Evolutionary conservation across 1,140 invertebrate genomes (phyloP), one percentile per base, ranked within the genome.

Genomic region (Euura saliciscinereae): DNA sequence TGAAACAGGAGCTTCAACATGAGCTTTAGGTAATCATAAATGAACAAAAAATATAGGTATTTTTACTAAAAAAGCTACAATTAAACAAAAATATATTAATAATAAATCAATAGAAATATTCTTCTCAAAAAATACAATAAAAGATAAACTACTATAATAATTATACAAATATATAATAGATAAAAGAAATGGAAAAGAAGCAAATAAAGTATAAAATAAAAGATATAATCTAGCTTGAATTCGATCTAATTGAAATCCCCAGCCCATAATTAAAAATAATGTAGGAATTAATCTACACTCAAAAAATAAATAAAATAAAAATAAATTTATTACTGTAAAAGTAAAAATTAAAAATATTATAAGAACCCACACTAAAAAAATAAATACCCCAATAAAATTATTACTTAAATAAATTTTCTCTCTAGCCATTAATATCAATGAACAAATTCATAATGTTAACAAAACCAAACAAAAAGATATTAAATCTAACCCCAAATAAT

Each of bases 11-110:
- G 91, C 91, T 80, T 94, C 91, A 42, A 93, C 91, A 91, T 93
- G 92, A 87, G 91, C 92, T 71, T 92, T 93, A 69, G 92, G 92
- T 70, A 94, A 84, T 83, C 92, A 93, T 79, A 92, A 87, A 90
- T 93, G 92, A 87, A 91, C 75, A 80, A 90, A 86, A 91, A 89
- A 93, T 84, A 92, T 89, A 43, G 92, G 92, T 78, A 92, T 88
- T 88, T 93, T 93, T 70, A 93, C 88, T 85, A 92, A 89, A 91
- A 93, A 93, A 76, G 88, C 87, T 73, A 89, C 76, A 78, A 89
- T 84, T 84, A 91, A 85, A 80, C 78, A 89, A 79, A 87, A 87
- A 89, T 81, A 90, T 79, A 77, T 88, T 28, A 86, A 79, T 81
- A 85, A 79, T 77, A 85, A 85, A 85, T 78, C 83, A 84, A 79